These are phyloP conservation scores for Ascaphus truei DNA, from an alignment of 2,113 vertebrate genomes.

Conservation along the genomic window DNA sequence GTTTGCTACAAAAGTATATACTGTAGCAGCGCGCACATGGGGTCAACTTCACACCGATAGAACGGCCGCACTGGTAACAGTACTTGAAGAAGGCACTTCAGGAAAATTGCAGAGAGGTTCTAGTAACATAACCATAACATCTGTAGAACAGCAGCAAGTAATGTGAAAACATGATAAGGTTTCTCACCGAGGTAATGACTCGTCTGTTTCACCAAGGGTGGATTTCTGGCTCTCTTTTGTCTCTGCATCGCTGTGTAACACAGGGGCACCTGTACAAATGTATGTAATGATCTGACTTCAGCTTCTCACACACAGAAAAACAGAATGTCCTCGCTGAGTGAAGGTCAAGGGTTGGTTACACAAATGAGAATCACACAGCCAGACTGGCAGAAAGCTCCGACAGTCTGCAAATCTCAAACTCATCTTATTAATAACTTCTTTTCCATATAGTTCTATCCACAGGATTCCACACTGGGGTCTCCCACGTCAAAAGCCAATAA, in stretches of 20 bases:
- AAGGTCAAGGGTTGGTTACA: too few species aligned
- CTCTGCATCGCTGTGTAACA: not conserved
- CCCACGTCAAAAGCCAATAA: too few species aligned
- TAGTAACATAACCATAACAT: not conserved
- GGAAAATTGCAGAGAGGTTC: not conserved
- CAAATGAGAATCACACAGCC: too few species aligned
- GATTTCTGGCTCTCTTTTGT: not conserved
- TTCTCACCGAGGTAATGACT: not conserved
- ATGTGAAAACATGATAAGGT: not conserved
- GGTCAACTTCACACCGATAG: slow-evolving; percentile 56
- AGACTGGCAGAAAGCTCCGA: too few species aligned
- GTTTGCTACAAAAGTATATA: slow-evolving; percentile 69
- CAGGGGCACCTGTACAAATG: not conserved
- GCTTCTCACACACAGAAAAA: not conserved
- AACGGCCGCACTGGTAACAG: slow-evolving; percentile 77
- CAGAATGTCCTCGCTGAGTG: too few species aligned
- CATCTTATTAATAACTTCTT: too few species aligned
- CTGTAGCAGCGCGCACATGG: slow-evolving; percentile 63
- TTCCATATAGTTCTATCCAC: too few species aligned
- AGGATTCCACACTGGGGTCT: too few species aligned
- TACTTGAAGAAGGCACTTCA: slow-evolving; percentile 66
- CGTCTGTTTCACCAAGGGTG: not conserved
- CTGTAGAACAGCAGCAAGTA: not conserved
- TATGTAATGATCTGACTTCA: not conserved
- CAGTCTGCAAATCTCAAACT: too few species aligned